phyloP scores from a whole-genome alignment of 2,113 vertebrate species.

The Gulo gulo region DNA sequence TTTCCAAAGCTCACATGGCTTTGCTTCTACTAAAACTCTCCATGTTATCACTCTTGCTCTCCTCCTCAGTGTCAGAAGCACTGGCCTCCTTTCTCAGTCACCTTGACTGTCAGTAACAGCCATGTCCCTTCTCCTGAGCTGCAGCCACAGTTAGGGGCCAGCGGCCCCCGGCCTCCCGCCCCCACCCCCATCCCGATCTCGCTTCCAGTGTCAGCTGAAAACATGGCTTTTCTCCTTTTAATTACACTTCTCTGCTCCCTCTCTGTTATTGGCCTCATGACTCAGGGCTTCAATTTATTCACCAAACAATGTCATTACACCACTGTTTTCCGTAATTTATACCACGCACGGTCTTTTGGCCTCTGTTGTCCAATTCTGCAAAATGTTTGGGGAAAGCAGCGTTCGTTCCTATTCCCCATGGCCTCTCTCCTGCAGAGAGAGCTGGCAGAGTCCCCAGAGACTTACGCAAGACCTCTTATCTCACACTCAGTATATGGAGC shows the following conservation, averaged over 20 bases:
- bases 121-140: not conserved
- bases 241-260: conserved; percentile 71
- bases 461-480: not conserved
- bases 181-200: not conserved
- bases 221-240: conserved; percentile 69
- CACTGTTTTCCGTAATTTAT: conserved; percentile 73
- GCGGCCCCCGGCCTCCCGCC: not conserved
- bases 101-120: not conserved
- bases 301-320: conserved; percentile 73
- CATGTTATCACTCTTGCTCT: accelerated
- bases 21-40: not conserved
- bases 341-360: conserved; percentile 52
- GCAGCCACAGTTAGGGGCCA: not conserved
- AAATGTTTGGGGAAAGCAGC: conserved; percentile 46
- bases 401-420: not conserved
- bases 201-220: conserved; percentile 68
- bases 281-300: conserved; percentile 77
- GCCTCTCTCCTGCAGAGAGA: not conserved
- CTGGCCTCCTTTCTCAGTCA: not conserved
- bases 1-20: not conserved
- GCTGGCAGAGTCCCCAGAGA: not conserved
- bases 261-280: conserved; percentile 60
- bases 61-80: not conserved
- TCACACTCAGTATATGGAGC: not conserved
- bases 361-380: conserved; percentile 57